Conservation (phyloP, 2,113 vertebrate species). For the Myiopsitta monachus region DNA sequence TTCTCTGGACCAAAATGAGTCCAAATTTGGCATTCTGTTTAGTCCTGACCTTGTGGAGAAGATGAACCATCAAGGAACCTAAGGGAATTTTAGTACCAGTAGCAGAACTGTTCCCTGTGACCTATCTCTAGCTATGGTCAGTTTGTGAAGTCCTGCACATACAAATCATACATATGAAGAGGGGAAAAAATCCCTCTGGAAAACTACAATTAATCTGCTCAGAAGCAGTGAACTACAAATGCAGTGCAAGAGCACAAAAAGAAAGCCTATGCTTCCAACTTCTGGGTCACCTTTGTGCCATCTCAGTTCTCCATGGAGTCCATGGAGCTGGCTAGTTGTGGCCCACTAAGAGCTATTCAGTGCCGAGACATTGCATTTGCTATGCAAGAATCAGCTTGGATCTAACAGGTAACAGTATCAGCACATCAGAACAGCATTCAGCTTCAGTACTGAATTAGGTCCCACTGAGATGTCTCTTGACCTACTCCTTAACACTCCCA, state of each 20-base stretch:
- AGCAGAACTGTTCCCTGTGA: background rate
- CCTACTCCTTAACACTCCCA: background rate
- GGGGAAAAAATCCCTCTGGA: background rate
- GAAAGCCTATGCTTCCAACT: background rate
- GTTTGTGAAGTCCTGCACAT: background rate
- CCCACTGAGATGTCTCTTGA: background rate
- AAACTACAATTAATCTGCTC: background rate
- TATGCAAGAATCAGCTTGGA: background rate
- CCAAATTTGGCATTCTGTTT: background rate
- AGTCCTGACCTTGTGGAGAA: background rate
- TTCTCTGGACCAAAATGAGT: background rate
- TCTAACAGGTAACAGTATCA: background rate
- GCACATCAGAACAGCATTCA: background rate
- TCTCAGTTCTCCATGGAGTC: background rate
- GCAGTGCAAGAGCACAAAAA: background rate
- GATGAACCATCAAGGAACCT: background rate
- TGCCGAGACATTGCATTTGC: background rate
- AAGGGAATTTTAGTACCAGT: background rate
- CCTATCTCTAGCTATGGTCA: background rate
- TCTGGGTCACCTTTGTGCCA: background rate
- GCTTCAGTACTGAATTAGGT: background rate
- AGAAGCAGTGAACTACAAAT: background rate
- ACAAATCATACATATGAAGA: background rate
- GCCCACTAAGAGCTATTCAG: background rate
- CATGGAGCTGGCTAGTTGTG: background rate